phyloP scores from a whole-genome alignment of 2,888 invertebrate genomes.

The Aquatica leii region DNA sequence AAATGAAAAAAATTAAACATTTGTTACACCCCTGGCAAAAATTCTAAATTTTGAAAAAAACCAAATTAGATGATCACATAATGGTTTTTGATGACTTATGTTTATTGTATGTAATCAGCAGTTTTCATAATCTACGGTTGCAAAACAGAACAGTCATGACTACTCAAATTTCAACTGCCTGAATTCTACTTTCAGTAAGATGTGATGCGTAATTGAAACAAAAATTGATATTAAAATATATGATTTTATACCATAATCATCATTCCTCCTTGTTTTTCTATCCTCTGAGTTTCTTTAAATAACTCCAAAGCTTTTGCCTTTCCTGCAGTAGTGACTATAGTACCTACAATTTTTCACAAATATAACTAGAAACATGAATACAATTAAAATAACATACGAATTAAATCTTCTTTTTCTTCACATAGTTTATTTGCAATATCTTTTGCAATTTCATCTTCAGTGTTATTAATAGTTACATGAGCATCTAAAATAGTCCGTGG shows the following conservation, averaged over 20 bases:
- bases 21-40: too few species aligned
- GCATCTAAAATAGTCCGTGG: slow-evolving; percentile 69
- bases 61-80: too few species aligned
- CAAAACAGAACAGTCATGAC: too few species aligned
- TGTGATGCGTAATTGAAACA: neutral
- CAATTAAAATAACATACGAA: slow-evolving; percentile 65
- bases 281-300: slow-evolving; percentile 80
- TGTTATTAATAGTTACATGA: slow-evolving; percentile 61
- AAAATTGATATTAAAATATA: neutral
- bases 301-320: slow-evolving; percentile 76
- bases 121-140: too few species aligned
- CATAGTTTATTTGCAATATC: slow-evolving; percentile 78
- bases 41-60: too few species aligned
- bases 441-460: slow-evolving; percentile 68
- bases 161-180: neutral
- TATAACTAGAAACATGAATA: neutral
- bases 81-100: too few species aligned
- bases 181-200: too few species aligned
- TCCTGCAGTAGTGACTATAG: slow-evolving; percentile 76
- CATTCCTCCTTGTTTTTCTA: slow-evolving; percentile 88
- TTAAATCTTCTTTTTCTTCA: slow-evolving; percentile 77
- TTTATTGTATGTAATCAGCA: too few species aligned
- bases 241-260: slow-evolving; percentile 71
- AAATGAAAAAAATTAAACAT: too few species aligned
- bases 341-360: slow-evolving; percentile 61